Evolutionary conservation across 2,797 vertebrate genomes (phyloP), one percentile per base, ranked within the genome.

Genomic region (Forpus xanthops): DNA sequence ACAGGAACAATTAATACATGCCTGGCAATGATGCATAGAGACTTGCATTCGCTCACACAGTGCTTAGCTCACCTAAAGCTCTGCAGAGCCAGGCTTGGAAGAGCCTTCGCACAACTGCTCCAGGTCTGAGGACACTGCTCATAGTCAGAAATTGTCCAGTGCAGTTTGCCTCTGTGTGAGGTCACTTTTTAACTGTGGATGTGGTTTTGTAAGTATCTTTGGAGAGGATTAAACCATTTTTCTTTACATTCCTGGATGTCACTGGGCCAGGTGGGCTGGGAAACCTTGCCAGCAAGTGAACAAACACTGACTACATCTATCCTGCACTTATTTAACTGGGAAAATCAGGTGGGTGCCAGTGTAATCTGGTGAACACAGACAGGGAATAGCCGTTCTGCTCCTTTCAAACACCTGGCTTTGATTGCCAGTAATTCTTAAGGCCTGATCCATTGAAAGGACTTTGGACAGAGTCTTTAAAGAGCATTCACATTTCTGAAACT

Each of bases 401-500:
- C 83, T 91, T 94, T 88, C 47, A 88, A 60, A 81, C 73, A 61
- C 60, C 85, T 94, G 83, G n/a, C 83, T 94, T 76, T 91, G 64
- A 87, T 53, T 74, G 53, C 27, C 47, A 61, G 60, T 53, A 56
- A 76, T 82, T 86, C 91, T 96, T 88, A 94, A 91, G 85, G 87
- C 64, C 53, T 80, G 65, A 94, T 80, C 56, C 80, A 90, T 15
- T 77, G 71, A 82, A 94, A 96, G 52, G 61, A 68, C 47, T 87
- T 93, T 87, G 83, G 85, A 91, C 53, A 47, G 39, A 91, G 80
- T 85, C 77, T 85, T 88, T 77, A 44, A 45, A 87, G 74, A 96
- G n/a, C 80, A 90, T 94, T 95, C 94, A 96, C 91, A 91, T 95
- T 96, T 95, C 86, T 28, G 1, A 86, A 94, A 76, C 79, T 18